Evolutionary conservation across 35 echinoderm and acorn worm species (phyloP).

Genomic region (Patiria miniata): DNA sequence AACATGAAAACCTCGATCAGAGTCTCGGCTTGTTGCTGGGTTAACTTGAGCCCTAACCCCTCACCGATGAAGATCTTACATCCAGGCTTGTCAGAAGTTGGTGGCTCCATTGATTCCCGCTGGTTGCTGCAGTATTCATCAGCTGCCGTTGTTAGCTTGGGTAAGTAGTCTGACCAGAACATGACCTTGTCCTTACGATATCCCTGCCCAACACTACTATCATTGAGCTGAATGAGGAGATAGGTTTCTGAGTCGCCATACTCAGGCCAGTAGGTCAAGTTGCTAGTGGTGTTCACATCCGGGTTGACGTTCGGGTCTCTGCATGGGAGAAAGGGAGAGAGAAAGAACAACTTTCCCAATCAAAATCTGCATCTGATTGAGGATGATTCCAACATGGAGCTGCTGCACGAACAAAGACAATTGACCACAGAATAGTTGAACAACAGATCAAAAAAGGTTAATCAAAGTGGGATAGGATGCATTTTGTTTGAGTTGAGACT

Average conservation of each 20-base stretch:
- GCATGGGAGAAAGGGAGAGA: neutral
- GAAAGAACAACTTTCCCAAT: neutral
- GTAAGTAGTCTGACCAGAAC: slow-evolving; percentile 6
- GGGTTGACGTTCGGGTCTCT: slow-evolving; percentile 18
- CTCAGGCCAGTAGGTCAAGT: slow-evolving; percentile 9
- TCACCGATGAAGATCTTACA: neutral
- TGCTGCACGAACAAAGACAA: too few species aligned
- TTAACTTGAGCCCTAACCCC: neutral
- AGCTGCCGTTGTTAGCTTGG: neutral
- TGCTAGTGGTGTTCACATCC: neutral
- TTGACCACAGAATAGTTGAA: too few species aligned
- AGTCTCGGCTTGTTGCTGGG: neutral
- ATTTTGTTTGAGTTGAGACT: too few species aligned
- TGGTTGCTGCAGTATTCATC: neutral
- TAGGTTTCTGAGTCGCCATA: slow-evolving; percentile 1
- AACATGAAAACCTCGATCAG: slow-evolving; percentile 7
- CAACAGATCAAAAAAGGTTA: too few species aligned
- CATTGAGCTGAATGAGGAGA: neutral
- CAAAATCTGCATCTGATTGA: too few species aligned
- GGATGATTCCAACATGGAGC: too few species aligned
- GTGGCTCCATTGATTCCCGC: neutral
- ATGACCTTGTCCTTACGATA: neutral
- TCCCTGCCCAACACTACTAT: neutral
- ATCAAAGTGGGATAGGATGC: too few species aligned
- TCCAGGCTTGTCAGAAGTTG: neutral